Conservation (phyloP, 2,113 vertebrate species). For the Zosterops borbonicus region DNA sequence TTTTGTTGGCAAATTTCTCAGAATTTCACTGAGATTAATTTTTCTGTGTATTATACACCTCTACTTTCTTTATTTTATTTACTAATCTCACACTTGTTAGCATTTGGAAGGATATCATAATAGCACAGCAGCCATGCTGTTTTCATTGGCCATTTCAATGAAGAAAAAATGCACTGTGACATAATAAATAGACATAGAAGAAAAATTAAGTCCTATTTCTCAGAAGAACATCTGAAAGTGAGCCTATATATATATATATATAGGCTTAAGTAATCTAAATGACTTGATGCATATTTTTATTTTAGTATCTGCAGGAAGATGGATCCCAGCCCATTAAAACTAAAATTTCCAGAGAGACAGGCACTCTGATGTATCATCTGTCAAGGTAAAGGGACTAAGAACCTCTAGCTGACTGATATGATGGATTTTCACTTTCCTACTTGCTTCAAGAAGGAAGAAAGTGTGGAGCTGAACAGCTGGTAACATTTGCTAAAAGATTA, state of each 20-base stretch:
- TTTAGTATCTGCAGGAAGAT: conserved; percentile 38
- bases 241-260: neutral
- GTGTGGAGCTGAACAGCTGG: conserved; percentile 62
- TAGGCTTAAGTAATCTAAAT: neutral
- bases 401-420: conserved; percentile 13
- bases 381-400: conserved; percentile 40
- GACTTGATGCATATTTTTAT: conserved; percentile 9
- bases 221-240: neutral
- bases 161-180: neutral
- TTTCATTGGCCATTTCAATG: neutral
- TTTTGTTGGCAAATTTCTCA: neutral
- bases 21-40: neutral
- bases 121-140: neutral
- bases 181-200: neutral
- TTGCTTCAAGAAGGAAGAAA: conserved; percentile 30
- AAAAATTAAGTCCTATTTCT: conserved; percentile 10
- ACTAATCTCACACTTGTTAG: neutral
- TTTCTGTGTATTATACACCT: neutral
- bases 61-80: neutral
- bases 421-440: conserved; percentile 51
- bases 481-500: conserved; percentile 63
- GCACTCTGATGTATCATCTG: conserved; percentile 37
- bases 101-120: neutral
- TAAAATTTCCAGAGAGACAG: conserved; percentile 26
- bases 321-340: conserved; percentile 48